Percentiles rank a stretch among this genome's conserved stretches.
Conservation (phyloP, 2,797 vertebrate species). For the Somateria mollissima region DNA sequence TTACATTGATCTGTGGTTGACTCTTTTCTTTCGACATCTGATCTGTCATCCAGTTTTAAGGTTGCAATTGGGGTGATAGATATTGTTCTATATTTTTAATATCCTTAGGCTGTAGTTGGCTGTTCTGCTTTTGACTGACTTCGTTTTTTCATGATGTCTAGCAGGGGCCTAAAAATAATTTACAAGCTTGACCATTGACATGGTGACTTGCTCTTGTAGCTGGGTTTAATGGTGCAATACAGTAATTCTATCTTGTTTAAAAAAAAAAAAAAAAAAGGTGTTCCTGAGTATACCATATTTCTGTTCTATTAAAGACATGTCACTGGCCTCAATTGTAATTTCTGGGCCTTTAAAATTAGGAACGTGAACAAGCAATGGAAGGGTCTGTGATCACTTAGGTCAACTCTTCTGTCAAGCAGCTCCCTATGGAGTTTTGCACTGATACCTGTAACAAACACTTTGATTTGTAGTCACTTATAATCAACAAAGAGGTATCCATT, state of each 20-base stretch:
- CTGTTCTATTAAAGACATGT: conserved; percentile 20
- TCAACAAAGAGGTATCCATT: neutral
- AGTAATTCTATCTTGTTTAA: neutral
- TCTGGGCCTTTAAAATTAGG: conserved; percentile 55
- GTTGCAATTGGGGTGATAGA: neutral
- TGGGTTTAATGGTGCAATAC: conserved; percentile 44
- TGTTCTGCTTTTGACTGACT: neutral
- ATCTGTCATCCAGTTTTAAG: neutral
- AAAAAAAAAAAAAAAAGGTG: neutral
- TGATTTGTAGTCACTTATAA: neutral
- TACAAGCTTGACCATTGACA: conserved; percentile 13
- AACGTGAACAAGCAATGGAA: conserved; percentile 41
- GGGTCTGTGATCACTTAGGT: neutral
- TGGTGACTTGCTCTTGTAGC: conserved; percentile 6
- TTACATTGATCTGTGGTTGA: conserved; percentile 31
- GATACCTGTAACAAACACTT: neutral
- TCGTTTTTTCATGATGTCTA: neutral
- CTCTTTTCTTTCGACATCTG: neutral
- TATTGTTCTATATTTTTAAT: conserved; percentile 21
- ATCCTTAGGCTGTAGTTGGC: neutral
- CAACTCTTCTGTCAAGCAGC: neutral
- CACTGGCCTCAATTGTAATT: conserved; percentile 42
- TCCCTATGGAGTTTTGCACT: neutral
- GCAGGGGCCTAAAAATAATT: neutral
- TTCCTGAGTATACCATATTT: conserved; percentile 18